Evolutionary conservation across 2,888 invertebrate species (phyloP).

Genomic region (Apeira syringaria): DNA sequence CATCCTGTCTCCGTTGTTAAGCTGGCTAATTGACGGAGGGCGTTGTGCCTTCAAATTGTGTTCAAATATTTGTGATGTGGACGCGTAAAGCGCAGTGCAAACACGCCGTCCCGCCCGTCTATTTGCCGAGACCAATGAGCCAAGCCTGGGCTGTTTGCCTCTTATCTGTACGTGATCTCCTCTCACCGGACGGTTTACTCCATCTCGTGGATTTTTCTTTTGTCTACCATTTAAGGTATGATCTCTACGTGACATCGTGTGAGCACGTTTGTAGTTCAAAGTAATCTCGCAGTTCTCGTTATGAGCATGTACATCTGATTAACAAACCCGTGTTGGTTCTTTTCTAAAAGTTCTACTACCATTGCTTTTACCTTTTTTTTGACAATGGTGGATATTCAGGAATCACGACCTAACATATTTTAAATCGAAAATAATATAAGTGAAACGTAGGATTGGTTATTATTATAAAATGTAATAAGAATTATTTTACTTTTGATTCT

Average conservation of each 20-base stretch:
- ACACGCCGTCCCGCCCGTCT: slow-evolving; percentile 54
- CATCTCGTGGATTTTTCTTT: slow-evolving; percentile 46
- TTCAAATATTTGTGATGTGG: slow-evolving; percentile 68
- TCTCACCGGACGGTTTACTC: slow-evolving; percentile 39
- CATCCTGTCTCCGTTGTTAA: slow-evolving; percentile 38
- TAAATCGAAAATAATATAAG: too few species aligned
- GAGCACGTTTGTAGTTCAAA: slow-evolving; percentile 49
- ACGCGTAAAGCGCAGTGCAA: slow-evolving; percentile 64
- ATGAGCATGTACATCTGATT: slow-evolving; percentile 15
- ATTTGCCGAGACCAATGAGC: slow-evolving; percentile 69
- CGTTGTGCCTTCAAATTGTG: slow-evolving; percentile 78
- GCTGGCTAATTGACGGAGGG: slow-evolving; percentile 60
- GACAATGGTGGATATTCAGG: too few species aligned
- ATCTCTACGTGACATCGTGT: slow-evolving; percentile 49
- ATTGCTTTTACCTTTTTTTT: not conserved
- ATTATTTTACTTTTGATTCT: too few species aligned
- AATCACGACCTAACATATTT: too few species aligned
- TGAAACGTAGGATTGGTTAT: too few species aligned
- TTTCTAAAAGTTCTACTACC: not conserved
- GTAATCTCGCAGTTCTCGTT: slow-evolving; percentile 22
- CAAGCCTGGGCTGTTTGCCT: slow-evolving; percentile 49
- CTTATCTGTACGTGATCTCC: slow-evolving; percentile 63
- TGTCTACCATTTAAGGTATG: slow-evolving; percentile 46
- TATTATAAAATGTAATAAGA: too few species aligned
- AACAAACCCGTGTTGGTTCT: slow-evolving; percentile 9